A percentile compares a stretch with the other conserved stretches of the same genome.
Conservation (phyloP, 2,797 vertebrate genomes). For the Eospalax fontanierii region DNA sequence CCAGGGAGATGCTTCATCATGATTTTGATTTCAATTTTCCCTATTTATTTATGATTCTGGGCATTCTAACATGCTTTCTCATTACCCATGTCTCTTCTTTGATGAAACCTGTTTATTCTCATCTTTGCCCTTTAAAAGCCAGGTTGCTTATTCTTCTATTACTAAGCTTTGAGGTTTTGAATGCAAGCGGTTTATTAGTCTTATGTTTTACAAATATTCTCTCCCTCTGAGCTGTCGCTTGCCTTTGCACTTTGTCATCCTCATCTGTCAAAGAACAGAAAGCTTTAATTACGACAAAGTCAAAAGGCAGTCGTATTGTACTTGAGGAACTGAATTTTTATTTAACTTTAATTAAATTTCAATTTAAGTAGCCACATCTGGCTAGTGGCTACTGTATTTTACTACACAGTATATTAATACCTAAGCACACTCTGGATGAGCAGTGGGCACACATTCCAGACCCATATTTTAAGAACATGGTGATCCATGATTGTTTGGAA, state of each 20-base stretch:
- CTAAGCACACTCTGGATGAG: background rate
- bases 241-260: background rate
- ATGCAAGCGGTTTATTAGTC: background rate
- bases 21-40: conserved; percentile 9
- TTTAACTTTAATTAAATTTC: conserved; percentile 19
- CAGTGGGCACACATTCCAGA: background rate
- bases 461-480: conserved; percentile 1
- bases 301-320: background rate
- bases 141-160: background rate
- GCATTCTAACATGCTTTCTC: background rate
- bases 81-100: background rate
- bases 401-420: background rate
- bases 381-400: background rate
- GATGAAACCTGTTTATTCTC: background rate
- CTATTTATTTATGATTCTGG: background rate
- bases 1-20: background rate
- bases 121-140: background rate
- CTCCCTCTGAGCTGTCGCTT: background rate
- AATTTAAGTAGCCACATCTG: background rate
- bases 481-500: background rate
- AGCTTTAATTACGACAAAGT: conserved; percentile 21
- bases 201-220: background rate
- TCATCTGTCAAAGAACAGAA: background rate
- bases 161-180: background rate
- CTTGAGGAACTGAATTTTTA: background rate